Percentiles rank a stretch among this genome's conserved stretches.
These are phyloP conservation scores for Cirrhinus mrigala DNA, from an alignment of 2,797 vertebrate genomes.

Conservation along the genomic window DNA sequence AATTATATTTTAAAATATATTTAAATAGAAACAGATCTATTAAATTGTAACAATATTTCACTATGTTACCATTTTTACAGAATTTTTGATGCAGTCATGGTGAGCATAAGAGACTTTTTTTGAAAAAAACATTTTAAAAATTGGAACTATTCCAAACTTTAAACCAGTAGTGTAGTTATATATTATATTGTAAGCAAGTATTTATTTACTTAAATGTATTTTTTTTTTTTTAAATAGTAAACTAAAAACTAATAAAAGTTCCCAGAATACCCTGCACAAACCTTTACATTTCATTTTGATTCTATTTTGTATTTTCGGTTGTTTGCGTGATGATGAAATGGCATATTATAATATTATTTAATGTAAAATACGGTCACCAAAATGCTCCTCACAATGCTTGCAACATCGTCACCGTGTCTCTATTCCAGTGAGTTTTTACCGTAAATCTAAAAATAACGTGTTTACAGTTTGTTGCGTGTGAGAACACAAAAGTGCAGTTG, in stretches of 20 bases:
- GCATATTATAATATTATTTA: background rate
- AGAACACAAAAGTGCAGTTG: background rate
- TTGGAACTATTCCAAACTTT: too few relatives aligned
- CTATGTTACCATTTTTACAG: too few relatives aligned
- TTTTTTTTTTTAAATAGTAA: background rate
- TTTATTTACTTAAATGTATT: too few relatives aligned
- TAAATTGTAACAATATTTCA: too few relatives aligned
- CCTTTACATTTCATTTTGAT: background rate
- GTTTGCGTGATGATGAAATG: too few relatives aligned
- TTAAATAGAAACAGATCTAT: too few relatives aligned
- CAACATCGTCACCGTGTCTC: background rate
- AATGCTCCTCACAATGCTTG: background rate
- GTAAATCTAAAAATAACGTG: background rate
- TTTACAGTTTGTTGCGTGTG: background rate
- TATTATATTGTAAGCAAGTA: too few relatives aligned
- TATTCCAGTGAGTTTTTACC: background rate
- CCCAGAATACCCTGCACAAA: background rate
- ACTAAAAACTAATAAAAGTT: too few relatives aligned
- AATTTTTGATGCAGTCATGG: too few relatives aligned
- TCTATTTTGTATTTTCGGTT: background rate
- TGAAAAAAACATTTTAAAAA: too few relatives aligned
- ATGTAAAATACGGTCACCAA: background rate
- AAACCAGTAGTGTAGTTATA: background rate
- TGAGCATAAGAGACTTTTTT: too few relatives aligned
- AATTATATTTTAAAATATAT: too few relatives aligned